Conservation (phyloP, 2,113 vertebrate species). For the Cisticola juncidis region DNA sequence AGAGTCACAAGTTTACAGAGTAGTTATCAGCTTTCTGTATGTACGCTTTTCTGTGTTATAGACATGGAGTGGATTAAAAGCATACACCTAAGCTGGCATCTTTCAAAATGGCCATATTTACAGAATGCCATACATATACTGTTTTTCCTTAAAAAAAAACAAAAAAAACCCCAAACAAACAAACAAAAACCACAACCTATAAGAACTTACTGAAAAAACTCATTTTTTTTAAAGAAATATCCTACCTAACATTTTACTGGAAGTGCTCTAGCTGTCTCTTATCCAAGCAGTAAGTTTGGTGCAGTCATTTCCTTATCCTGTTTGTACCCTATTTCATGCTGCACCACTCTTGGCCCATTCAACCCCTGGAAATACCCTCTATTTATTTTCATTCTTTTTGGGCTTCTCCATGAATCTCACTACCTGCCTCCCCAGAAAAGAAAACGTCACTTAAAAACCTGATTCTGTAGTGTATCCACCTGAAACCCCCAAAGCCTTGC, state of each 20-base stretch:
- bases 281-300: neutral
- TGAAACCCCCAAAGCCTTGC: neutral
- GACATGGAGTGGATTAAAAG: neutral
- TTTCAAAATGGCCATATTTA: neutral
- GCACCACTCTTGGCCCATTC: neutral
- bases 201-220: neutral
- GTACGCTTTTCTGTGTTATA: neutral
- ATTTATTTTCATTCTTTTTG: neutral
- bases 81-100: neutral
- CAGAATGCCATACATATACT: neutral
- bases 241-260: neutral
- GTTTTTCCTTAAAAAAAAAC: neutral
- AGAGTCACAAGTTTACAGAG: neutral
- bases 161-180: too few relatives aligned
- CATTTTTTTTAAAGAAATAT: too few relatives aligned
- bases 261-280: neutral
- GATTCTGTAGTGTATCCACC: accelerated
- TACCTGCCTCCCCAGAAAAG: neutral
- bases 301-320: neutral
- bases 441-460: neutral
- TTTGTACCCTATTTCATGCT: neutral
- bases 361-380: neutral
- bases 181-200: neutral
- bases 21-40: neutral
- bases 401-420: neutral